phyloP scores from a whole-genome alignment of 2,797 vertebrate species.

The Alosa sapidissima region DNA sequence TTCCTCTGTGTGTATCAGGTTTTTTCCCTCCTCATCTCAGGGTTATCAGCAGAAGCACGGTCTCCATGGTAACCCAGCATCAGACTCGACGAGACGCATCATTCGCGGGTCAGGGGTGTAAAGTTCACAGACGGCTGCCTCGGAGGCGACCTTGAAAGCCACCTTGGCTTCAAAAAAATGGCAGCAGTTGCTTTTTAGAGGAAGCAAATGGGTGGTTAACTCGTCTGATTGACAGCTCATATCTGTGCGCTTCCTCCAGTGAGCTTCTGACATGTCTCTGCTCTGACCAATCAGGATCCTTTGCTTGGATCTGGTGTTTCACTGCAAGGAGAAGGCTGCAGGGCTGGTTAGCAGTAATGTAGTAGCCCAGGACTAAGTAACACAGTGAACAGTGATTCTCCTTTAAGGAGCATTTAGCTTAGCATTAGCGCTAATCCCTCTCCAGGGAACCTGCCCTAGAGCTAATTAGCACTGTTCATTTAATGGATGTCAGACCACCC shows the following conservation, averaged over 20 bases:
- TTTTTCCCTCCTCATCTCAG: slow-evolving; percentile 20
- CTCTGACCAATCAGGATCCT: neutral
- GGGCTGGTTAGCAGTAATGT: neutral
- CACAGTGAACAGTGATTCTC: neutral
- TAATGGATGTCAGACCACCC: slow-evolving; percentile 17
- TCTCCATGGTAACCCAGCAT: slow-evolving; percentile 54
- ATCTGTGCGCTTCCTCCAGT: neutral
- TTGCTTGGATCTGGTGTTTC: neutral
- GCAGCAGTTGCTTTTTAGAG: neutral
- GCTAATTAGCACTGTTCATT: slow-evolving; percentile 12
- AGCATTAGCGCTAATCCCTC: slow-evolving; percentile 17
- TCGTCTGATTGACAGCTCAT: neutral
- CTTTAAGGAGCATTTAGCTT: slow-evolving; percentile 14
- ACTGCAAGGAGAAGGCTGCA: neutral
- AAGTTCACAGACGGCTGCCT: slow-evolving; percentile 19
- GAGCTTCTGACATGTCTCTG: neutral
- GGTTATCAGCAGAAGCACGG: slow-evolving; percentile 51
- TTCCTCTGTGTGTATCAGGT: neutral
- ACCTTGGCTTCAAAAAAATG: slow-evolving; percentile 6
- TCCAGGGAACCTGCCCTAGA: neutral
- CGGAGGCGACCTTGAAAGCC: neutral
- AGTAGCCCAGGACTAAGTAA: neutral
- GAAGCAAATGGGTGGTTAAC: neutral
- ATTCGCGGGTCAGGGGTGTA: neutral
- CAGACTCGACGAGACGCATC: slow-evolving; percentile 12